phyloP scores from a whole-genome alignment of 2,888 invertebrate genomes.

The Drosophila atripex region DNA sequence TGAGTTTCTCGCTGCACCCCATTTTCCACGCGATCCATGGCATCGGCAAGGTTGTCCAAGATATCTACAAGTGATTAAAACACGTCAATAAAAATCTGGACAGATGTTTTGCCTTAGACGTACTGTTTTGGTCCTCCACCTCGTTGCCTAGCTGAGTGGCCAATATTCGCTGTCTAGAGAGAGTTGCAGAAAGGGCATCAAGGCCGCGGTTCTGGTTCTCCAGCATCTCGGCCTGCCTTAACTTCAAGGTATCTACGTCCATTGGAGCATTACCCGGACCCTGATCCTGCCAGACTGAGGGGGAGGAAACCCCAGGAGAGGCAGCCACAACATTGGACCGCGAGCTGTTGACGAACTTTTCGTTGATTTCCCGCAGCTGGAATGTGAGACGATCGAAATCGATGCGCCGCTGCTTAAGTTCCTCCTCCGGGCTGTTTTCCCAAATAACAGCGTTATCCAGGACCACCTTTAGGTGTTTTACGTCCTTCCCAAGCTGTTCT shows the following conservation, averaged over 20 bases:
- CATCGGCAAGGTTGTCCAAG: slow-evolving; percentile 90
- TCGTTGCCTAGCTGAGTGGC: slow-evolving; percentile 90
- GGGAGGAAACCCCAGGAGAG: not conserved
- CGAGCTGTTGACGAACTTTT: slow-evolving; percentile 65
- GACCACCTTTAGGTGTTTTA: slow-evolving; percentile 86
- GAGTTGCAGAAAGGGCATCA: slow-evolving; percentile 89
- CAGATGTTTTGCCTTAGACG: slow-evolving; percentile 28
- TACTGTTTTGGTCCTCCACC: slow-evolving; percentile 91
- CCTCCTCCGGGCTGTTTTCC: slow-evolving; percentile 82
- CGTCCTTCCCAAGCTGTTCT: slow-evolving; percentile 87
- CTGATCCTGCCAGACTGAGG: slow-evolving; percentile 54
- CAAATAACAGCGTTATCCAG: slow-evolving; percentile 84
- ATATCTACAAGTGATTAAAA: slow-evolving; percentile 84
- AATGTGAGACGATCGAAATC: slow-evolving; percentile 87
- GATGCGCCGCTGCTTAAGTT: slow-evolving; percentile 86
- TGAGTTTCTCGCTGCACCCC: slow-evolving; percentile 88
- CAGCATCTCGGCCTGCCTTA: slow-evolving; percentile 86
- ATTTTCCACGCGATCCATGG: slow-evolving; percentile 89
- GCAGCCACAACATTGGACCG: slow-evolving; percentile 59
- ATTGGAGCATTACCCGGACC: slow-evolving; percentile 66
- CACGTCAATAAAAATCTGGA: not conserved
- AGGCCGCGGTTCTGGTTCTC: slow-evolving; percentile 91
- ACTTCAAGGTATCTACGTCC: slow-evolving; percentile 84
- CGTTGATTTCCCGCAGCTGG: slow-evolving; percentile 86
- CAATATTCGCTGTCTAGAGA: slow-evolving; percentile 90